Evolutionary conservation across 2,888 invertebrate genomes (phyloP).

Genomic region (Chloromyia formosa): DNA sequence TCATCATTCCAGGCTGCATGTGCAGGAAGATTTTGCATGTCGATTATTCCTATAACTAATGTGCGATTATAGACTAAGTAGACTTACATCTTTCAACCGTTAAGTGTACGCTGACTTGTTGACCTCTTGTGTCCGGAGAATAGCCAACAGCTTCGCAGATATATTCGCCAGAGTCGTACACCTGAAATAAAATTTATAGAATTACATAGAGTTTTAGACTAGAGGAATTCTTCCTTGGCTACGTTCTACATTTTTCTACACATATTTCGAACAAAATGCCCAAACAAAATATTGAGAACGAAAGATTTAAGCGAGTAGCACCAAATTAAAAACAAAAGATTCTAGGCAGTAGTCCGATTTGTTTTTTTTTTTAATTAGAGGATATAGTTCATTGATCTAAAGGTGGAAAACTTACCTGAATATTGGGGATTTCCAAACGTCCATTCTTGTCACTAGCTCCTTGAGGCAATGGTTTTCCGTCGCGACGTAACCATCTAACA

Average conservation of each 20-base stretch:
- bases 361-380: no score
- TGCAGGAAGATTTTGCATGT: not conserved
- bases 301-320: no score
- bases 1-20: constrained; percentile 63
- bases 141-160: constrained; percentile 82
- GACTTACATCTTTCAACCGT: constrained; percentile 83
- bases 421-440: constrained; percentile 85
- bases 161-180: constrained; percentile 82
- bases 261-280: no score
- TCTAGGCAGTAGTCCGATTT: no score
- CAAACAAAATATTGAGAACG: no score
- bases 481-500: constrained; percentile 79
- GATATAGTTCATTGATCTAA: no score
- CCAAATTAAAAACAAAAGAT: no score
- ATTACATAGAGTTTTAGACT: no score
- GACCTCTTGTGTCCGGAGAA: constrained; percentile 70
- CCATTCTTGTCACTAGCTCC: constrained; percentile 80
- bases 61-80: no score
- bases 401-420: constrained; percentile 72
- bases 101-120: constrained; percentile 74
- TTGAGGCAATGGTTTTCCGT: constrained; percentile 76
- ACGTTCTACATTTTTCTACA: no score
- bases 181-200: constrained; percentile 62
- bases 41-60: no score
- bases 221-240: no score